Conservation (phyloP, 2,113 vertebrate genomes). For the Irena cyanogastra region DNA sequence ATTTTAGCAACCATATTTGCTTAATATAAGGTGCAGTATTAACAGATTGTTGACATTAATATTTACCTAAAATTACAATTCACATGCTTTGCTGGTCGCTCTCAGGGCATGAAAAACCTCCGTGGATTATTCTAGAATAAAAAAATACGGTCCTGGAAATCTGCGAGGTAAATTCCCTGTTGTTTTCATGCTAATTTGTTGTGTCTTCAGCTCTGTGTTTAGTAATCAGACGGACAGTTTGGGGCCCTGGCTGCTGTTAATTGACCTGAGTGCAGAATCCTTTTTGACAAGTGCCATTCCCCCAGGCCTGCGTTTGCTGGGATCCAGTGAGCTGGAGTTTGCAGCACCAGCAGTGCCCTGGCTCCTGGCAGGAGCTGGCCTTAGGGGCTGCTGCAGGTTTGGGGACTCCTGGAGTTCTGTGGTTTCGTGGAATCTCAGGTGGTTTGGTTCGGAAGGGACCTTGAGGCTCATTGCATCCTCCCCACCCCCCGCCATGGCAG, state of each 20-base stretch:
- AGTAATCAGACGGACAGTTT: neutral
- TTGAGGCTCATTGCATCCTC: no score
- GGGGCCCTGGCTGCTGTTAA: neutral
- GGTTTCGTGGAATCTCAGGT: rapidly evolving
- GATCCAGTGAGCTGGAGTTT: neutral
- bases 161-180: neutral
- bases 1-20: constrained; percentile 28
- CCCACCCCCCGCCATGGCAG: neutral
- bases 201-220: neutral
- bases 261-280: neutral
- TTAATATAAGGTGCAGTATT: constrained; percentile 15
- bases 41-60: neutral
- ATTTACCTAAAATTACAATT: constrained; percentile 21
- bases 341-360: neutral
- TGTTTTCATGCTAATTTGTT: neutral
- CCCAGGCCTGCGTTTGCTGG: neutral
- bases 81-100: neutral
- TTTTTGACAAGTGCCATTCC: neutral
- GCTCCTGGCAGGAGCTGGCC: neutral
- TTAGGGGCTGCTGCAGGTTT: neutral
- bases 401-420: neutral
- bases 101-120: rapidly evolving
- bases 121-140: neutral
- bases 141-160: neutral
- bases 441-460: neutral